Evolutionary conservation across 2,888 invertebrate genomes (phyloP), one percentile per base, ranked within the genome.

Genomic region (Sepiola atlantica): DNA sequence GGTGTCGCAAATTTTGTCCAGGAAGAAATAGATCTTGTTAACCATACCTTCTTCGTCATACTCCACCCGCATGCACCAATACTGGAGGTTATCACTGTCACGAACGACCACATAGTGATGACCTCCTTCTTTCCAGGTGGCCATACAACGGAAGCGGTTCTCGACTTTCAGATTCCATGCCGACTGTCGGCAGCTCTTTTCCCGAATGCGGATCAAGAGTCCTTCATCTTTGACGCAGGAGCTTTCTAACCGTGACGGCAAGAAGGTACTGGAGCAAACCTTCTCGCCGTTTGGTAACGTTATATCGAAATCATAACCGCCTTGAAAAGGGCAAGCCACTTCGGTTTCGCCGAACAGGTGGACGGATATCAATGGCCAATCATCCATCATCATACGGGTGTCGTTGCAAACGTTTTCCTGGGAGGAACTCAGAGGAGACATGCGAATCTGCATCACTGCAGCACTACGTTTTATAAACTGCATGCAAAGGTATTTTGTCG

Each of bases 211-310:
- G 77, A 96, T 95, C 12, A 95, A 95, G 55, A 96, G 96, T 16
- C 96, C 96, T 94, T 96, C 96, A 32, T 96, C 96, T 91, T 95
- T 94, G 94, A 96, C 96, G 94, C 96, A 96, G 94, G 96, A 96
- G 94, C 96, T 96, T 95, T 96, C 96, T 54, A 96, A 95, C 94
- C 96, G 95, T 94, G 95, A 90, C 45, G 94, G 94, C 21, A 95
- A 94, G 90, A 95, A 55, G 18, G 93, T 93, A 57, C 94, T 94
- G 14, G 35, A 91, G 91, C 95, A 95, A 0, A 95, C 94, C 91
- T 94, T 94, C 14, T 95, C 94, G 20, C 95, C 94, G 94, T 95
- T 95, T 14, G 95, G 94, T 93, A 94, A 95, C 93, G 93, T 94
- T 94, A 95, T 94, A 91, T 95, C 92, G 93, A 95, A 94, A 94